Evolutionary conservation across 2,888 invertebrate genomes (phyloP), one percentile per base, ranked within the genome.

Genomic region (Capitulum mitella): DNA sequence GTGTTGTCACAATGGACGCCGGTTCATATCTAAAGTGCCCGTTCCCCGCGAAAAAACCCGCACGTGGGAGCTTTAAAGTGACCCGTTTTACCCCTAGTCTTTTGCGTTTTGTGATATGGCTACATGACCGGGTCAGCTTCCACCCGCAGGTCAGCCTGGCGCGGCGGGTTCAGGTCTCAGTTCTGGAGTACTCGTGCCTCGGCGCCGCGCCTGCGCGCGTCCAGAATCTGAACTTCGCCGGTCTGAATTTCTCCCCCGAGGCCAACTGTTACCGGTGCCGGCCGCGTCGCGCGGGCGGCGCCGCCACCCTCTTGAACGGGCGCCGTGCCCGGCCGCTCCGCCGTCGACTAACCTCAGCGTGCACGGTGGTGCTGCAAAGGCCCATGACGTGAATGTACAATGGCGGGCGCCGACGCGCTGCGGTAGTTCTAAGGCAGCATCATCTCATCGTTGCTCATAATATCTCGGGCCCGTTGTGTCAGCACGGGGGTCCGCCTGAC

Each of bases 311-410:
- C 58, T n/a, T 3, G 10, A 14, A 6, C n/a, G 58, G 29, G 58
- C 10, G 58, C n/a, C 10, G 58, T 26, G 6, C 54, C n/a, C n/a
- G n/a, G n/a, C n/a, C n/a, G n/a, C n/a, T n/a, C n/a, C n/a, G n/a
- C n/a, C n/a, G n/a, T n/a, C n/a, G n/a, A n/a, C n/a, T n/a, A n/a
- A 54, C 54, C 16, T 54, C 54, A 6, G 54, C 26, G n/a, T n/a
- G n/a, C 43, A 34, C 34, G 14, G 34, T 19, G 16, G 16, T 34
- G 64, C 64, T 34, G 19, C 64, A 16, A 34, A 34, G 10, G 70
- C 26, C 70, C 70, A 70, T 70, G 70, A 70, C 70, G n/a, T 37
- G 22, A 37, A 70, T 70, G 70, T 70, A 70, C 70, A 70, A 40
- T 37, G 70, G 14, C 1, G 40, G 40, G 70, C 37, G 34, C 37